Evolutionary conservation across 2,888 invertebrate genomes (phyloP).

Genomic region (Nomada flava): DNA sequence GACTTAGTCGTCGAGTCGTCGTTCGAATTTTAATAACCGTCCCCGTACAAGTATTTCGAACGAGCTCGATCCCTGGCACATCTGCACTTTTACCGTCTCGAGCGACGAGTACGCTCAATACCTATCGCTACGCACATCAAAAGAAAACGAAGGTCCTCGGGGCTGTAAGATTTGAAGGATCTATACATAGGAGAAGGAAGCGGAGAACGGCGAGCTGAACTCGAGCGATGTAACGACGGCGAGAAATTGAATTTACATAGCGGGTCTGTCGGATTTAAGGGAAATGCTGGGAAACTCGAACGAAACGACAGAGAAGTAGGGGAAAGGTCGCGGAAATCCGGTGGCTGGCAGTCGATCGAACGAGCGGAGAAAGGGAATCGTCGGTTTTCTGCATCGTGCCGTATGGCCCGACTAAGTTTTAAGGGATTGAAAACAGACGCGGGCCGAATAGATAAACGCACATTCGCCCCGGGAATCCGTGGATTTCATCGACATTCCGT

Average conservation of each 20-base stretch:
- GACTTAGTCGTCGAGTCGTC: background rate
- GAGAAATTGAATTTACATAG: conserved; percentile 62
- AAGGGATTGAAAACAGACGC: conserved; percentile 78
- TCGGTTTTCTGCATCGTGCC: conserved; percentile 56
- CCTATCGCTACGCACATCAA: background rate
- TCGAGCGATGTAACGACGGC: conserved; percentile 50
- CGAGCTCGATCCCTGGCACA: background rate
- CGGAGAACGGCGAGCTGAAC: background rate
- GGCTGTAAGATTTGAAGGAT: conserved; percentile 8
- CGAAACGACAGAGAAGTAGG: conserved; percentile 37
- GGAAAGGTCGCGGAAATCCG: conserved; percentile 31
- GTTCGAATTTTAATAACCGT: conserved; percentile 24
- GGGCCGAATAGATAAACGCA: conserved; percentile 76
- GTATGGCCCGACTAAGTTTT: conserved; percentile 72
- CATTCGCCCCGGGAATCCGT: conserved; percentile 57
- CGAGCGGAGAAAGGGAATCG: conserved; percentile 58
- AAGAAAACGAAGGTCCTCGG: background rate
- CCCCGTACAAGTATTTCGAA: background rate
- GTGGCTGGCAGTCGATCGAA: conserved; percentile 54
- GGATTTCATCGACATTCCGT: conserved; percentile 71
- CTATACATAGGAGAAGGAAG: conserved; percentile 26
- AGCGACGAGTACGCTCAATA: no score
- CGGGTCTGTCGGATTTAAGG: conserved; percentile 49
- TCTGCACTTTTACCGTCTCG: no score
- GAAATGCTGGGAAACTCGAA: conserved; percentile 51